Conservation (phyloP, 2,797 vertebrate species). For the Siniperca scherzeri region DNA sequence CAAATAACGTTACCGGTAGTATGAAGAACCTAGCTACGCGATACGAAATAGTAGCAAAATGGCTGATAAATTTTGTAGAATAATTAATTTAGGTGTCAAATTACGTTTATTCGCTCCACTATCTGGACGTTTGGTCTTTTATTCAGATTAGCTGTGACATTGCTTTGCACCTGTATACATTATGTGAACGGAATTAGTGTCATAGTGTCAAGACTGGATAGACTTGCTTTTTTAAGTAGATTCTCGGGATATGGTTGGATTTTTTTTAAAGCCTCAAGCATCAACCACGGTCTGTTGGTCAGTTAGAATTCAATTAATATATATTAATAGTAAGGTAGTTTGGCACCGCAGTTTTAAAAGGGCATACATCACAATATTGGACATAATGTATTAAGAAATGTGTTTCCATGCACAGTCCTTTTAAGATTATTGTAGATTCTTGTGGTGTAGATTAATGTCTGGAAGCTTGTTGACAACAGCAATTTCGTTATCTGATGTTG, state of each 20-base stretch:
- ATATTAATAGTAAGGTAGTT: neutral
- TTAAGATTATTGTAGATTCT: neutral
- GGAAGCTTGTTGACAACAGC: neutral
- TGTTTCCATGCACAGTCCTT: neutral
- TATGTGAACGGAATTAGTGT: neutral
- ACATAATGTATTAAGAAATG: neutral
- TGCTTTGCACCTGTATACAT: neutral
- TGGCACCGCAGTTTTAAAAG: neutral
- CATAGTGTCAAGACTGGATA: neutral
- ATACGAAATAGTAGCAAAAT: slow-evolving; percentile 42
- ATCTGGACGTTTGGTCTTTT: neutral
- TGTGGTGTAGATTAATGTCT: neutral
- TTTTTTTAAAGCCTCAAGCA: neutral
- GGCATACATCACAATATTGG: neutral
- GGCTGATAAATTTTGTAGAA: slow-evolving; percentile 32
- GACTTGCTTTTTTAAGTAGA: neutral
- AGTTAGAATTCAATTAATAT: neutral
- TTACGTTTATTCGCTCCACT: neutral
- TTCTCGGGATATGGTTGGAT: neutral
- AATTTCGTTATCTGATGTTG: neutral
- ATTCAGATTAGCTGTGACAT: neutral
- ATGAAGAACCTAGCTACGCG: slow-evolving; percentile 5
- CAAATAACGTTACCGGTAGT: neutral
- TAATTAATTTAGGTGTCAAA: neutral
- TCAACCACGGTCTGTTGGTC: neutral